Base-by-base conservation (phyloP, 2,113 vertebrate species). In the Ceyx melanurus region DNA sequence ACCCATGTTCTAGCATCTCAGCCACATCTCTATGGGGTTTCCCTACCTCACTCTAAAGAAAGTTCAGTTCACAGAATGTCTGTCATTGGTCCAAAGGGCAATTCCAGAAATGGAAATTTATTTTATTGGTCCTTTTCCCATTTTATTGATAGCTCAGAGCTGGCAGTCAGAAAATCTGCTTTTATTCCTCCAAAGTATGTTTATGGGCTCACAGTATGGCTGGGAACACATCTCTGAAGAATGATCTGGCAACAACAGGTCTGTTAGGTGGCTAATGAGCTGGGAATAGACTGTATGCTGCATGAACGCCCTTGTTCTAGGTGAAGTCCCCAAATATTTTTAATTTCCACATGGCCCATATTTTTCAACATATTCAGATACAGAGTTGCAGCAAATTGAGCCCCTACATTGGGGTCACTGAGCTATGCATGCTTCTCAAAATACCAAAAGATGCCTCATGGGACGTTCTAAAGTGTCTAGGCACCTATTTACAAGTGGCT, bases 241-340 rank as follows among this genome's bases (percentile, higher is more conserved):
- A 60, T n/a, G 35, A 37, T 1, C 1, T 43, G n/a, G 42, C 0
- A 0, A 61, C 15, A 79, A 13, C 35, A 77, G n/a, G 25, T n/a
- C 46, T 5, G 3, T 48, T n/a, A 31, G 37, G 51, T 72, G 33
- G 17, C 33, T 65, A 6, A 51, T 43, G 40, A 73, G 45, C n/a
- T 91, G 51, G n/a, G 64, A 74, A 0, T 5, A 11, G 16, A 15
- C 14, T 79, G 86, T 37, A 64, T 67, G 43, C 16, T 85, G 15
- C 21, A 42, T 25, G 21, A 78, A 25, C 16, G 3, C 12, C 33
- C 26, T 54, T 29, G 28, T 8, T 89, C 48, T 76, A 51, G 11
- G 5, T 51, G 28, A 50, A 72, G 13, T 60, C 21, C 21, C 15
- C 16, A 77, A 35, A 77, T 23, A 67, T 48, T 67, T 91, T 60